Conservation (phyloP, 2,113 vertebrate genomes). For the Sporophila hypoxantha region DNA sequence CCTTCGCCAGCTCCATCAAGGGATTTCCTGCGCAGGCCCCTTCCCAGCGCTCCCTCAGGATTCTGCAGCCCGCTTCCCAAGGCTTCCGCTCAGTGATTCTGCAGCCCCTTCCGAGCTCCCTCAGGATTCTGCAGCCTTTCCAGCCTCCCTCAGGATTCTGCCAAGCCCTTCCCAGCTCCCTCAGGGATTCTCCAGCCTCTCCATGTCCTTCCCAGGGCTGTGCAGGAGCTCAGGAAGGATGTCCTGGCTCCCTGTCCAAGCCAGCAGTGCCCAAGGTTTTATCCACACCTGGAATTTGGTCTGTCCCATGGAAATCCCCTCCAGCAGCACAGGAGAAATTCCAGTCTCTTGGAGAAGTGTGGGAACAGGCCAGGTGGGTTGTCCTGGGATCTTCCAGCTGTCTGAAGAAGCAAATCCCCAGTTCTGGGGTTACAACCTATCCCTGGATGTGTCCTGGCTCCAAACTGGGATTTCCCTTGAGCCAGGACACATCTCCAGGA, state of each 20-base stretch:
- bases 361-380: background rate
- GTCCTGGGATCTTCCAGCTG: background rate
- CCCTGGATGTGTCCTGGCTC: background rate
- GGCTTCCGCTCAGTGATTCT: too few relatives aligned
- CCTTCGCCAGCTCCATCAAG: too few relatives aligned
- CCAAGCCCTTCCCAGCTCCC: background rate
- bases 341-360: background rate
- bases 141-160: background rate
- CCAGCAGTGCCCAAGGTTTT: background rate
- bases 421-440: background rate
- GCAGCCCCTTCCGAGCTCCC: too few relatives aligned
- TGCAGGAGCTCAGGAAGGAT: background rate
- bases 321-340: background rate
- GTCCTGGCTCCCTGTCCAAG: background rate
- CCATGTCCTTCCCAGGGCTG: rapidly evolving
- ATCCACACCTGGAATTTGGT: background rate
- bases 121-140: background rate
- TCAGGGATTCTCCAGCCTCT: background rate
- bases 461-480: background rate
- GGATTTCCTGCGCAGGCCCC: too few relatives aligned
- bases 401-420: background rate
- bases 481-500: background rate
- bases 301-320: background rate
- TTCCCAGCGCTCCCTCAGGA: background rate
- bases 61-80: background rate